Conservation (phyloP, 2,113 vertebrate species). For the Emberiza fucata region DNA sequence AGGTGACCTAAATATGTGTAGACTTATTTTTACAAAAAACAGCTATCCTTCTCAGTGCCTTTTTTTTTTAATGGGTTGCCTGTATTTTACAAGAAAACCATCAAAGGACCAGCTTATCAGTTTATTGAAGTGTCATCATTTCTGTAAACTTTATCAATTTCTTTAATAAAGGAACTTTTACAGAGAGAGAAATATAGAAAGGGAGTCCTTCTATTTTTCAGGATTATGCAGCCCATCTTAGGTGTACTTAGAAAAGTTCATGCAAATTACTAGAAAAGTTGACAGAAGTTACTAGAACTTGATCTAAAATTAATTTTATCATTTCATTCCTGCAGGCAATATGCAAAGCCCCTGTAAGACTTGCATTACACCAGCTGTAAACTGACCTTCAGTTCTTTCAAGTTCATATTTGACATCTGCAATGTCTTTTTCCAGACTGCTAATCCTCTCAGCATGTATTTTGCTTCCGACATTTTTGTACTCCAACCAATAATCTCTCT, state of each 20-base stretch:
- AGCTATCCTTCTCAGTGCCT: not conserved
- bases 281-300: not conserved
- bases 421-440: slow-evolving; percentile 70
- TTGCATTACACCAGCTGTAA: not conserved
- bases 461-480: slow-evolving; percentile 75
- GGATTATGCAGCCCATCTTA: not conserved
- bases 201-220: not conserved
- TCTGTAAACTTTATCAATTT: not conserved
- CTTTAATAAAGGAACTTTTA: not conserved
- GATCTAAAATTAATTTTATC: not conserved
- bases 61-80: not conserved
- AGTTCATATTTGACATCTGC: slow-evolving; percentile 57
- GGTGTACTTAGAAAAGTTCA: not conserved
- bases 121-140: not conserved
- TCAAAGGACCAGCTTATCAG: not conserved
- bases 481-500: slow-evolving; percentile 75
- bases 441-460: slow-evolving; percentile 66
- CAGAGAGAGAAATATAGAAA: not conserved
- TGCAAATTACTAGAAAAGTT: not conserved
- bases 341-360: not conserved
- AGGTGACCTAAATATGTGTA: not conserved
- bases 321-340: not conserved
- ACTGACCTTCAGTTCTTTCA: slow-evolving; percentile 74
- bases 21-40: not conserved
- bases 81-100: not conserved